phyloP scores from a whole-genome alignment of 2,888 invertebrate genomes.

The Lepidocyrtinus sp. region DNA sequence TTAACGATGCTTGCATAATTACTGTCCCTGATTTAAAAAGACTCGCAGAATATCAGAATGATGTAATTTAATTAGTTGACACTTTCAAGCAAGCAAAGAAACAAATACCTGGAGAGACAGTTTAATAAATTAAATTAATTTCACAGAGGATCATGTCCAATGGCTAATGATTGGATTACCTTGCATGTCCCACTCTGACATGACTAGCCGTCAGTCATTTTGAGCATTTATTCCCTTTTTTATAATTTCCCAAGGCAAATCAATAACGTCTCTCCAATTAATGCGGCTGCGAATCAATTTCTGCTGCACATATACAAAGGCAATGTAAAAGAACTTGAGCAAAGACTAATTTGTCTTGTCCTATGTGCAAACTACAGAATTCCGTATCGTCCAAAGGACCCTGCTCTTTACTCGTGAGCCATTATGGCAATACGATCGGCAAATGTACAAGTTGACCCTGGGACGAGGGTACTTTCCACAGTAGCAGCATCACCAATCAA shows the following conservation, averaged over 20 bases:
- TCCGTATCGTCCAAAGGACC: constrained; percentile 2
- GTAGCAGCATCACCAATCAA: constrained; percentile 34
- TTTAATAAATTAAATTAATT: background rate
- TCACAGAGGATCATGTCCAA: background rate
- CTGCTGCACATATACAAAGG: background rate
- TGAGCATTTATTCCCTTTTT: constrained; percentile 1
- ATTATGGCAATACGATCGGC: constrained; percentile 51
- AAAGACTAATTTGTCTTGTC: background rate
- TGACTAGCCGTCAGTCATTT: background rate
- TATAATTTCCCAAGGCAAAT: constrained; percentile 32
- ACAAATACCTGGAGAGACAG: no score
- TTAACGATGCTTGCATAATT: constrained; percentile 9
- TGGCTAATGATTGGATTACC: background rate
- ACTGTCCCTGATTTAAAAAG: background rate
- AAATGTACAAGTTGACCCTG: constrained; percentile 60
- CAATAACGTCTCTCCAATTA: constrained; percentile 44
- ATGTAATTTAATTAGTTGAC: background rate
- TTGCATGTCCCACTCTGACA: background rate
- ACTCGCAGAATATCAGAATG: no score
- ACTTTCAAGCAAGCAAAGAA: no score
- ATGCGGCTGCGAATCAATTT: constrained; percentile 25
- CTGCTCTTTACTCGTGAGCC: constrained; percentile 25
- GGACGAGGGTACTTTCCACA: constrained; percentile 54
- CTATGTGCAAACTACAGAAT: constrained; percentile 10
- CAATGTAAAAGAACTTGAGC: background rate